These are phyloP conservation scores for Sylvilagus floridanus DNA, from an alignment of 2,797 vertebrate genomes.

Conservation along the genomic window DNA sequence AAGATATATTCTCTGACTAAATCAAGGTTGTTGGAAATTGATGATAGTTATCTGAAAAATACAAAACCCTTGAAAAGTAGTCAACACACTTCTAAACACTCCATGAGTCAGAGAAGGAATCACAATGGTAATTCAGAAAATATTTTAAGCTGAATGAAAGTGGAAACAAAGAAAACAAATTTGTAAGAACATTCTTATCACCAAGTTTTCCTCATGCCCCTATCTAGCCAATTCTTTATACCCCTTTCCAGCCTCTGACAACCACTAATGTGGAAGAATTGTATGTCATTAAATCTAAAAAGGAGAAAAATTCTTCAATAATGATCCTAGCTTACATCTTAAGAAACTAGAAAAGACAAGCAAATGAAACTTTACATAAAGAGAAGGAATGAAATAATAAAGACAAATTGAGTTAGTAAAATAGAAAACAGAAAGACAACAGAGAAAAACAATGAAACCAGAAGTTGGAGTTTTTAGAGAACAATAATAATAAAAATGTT, in stretches of 20 bases:
- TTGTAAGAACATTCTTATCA: background rate
- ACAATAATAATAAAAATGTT: background rate
- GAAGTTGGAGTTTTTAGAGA: background rate
- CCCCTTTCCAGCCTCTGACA: too few species aligned
- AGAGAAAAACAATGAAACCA: background rate
- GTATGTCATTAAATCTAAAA: background rate
- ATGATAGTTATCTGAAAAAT: slow-evolving; percentile 22
- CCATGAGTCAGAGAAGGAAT: slow-evolving; percentile 22
- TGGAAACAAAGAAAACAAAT: background rate
- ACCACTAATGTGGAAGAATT: background rate
- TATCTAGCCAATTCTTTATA: too few species aligned
- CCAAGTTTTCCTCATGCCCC: too few species aligned
- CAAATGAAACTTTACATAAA: background rate
- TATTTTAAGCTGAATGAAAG: slow-evolving; percentile 38
- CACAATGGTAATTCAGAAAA: background rate
- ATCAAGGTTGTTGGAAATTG: background rate
- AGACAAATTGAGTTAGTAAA: background rate
- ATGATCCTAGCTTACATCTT: background rate
- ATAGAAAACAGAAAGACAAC: background rate
- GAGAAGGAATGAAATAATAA: background rate
- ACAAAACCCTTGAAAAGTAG: slow-evolving; percentile 18
- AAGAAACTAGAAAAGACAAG: background rate
- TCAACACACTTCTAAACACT: background rate
- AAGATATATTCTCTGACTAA: slow-evolving; percentile 6
- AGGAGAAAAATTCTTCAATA: background rate